Evolutionary conservation across 2,888 invertebrate genomes (phyloP).

Genomic region (Electrophaes corylata): DNA sequence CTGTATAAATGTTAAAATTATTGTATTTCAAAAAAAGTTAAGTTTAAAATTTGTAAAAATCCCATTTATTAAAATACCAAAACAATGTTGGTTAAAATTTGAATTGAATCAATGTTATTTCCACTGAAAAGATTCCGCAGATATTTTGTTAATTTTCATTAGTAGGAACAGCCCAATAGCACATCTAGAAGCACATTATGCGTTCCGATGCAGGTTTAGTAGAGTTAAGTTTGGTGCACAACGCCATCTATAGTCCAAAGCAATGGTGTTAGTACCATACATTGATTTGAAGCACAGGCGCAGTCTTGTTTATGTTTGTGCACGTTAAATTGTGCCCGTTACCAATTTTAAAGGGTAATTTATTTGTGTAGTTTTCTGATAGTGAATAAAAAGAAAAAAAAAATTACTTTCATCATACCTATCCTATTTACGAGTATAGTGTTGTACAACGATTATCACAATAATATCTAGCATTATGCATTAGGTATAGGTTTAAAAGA

Average conservation of each 20-base stretch:
- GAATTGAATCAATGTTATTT: constrained; percentile 7
- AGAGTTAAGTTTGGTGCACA: constrained; percentile 22
- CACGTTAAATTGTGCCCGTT: constrained; percentile 31
- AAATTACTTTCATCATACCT: background rate
- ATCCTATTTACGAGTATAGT: background rate
- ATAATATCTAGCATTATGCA: background rate
- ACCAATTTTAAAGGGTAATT: constrained; percentile 14
- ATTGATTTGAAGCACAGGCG: constrained; percentile 35
- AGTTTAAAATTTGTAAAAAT: too few species aligned
- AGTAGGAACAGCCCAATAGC: constrained; percentile 64
- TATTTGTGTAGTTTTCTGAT: constrained; percentile 21
- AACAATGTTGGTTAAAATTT: constrained; percentile 19
- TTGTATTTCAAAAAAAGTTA: background rate
- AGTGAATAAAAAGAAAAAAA: constrained; percentile 2
- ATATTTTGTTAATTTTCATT: background rate
- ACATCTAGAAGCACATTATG: constrained; percentile 74
- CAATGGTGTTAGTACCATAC: constrained; percentile 40
- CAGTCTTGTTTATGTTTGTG: constrained; percentile 16
- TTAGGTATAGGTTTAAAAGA: constrained; percentile 4
- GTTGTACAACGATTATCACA: background rate
- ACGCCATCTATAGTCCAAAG: constrained; percentile 34
- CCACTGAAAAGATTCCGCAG: constrained; percentile 8
- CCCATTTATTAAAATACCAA: constrained; percentile 9
- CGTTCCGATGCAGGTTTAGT: constrained; percentile 38
- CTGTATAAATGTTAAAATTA: constrained; percentile 49